Evolutionary conservation across 2,888 invertebrate species (phyloP).

Genomic region (Mimumesa dahlbomi): DNA sequence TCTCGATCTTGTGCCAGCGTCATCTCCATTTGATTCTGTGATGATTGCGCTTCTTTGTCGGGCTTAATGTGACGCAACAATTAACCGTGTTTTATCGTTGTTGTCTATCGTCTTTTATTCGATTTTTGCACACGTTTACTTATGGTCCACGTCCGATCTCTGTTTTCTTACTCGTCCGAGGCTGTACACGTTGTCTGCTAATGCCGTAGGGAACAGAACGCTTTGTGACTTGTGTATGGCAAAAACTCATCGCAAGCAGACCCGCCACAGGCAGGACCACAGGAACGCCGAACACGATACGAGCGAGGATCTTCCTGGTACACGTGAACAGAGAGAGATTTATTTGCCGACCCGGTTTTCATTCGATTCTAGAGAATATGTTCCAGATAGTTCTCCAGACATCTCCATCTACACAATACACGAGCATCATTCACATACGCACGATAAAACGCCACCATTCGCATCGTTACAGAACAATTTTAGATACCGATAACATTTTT

Average conservation of each 20-base stretch:
- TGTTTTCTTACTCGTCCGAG: constrained; percentile 33
- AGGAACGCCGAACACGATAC: constrained; percentile 73
- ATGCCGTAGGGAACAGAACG: constrained; percentile 92
- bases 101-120: constrained; percentile 30
- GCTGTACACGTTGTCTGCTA: constrained; percentile 69
- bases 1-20: neutral
- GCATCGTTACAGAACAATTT: neutral
- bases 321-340: constrained; percentile 57
- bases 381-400: constrained; percentile 48
- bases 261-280: constrained; percentile 85
- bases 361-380: constrained; percentile 42
- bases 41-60: constrained; percentile 28
- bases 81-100: constrained; percentile 24
- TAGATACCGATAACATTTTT: too few species aligned
- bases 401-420: constrained; percentile 12
- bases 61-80: constrained; percentile 44
- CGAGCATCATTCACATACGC: constrained; percentile 3
- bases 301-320: constrained; percentile 81
- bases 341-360: constrained; percentile 36
- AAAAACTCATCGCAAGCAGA: constrained; percentile 86
- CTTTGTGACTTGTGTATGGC: constrained; percentile 92
- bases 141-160: neutral
- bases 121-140: neutral
- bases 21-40: constrained; percentile 4
- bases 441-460: too few species aligned